A percentile compares a stretch with the other conserved stretches of the same genome.
Evolutionary conservation across 2,888 invertebrate genomes (phyloP).

Genomic region (Trypoxylon attenuatum): DNA sequence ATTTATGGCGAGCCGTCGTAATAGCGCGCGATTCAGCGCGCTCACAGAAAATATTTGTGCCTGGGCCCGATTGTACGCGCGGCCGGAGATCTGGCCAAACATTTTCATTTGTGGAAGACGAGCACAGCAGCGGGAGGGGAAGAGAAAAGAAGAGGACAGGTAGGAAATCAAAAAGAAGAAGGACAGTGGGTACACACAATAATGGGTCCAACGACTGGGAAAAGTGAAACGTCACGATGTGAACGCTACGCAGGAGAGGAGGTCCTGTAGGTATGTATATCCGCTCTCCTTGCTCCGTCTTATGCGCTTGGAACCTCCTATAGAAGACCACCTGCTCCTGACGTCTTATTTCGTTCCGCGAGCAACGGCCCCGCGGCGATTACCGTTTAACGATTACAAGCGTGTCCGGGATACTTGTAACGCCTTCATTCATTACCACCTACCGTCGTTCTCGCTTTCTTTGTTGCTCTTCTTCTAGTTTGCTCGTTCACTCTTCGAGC

Average conservation of each 20-base stretch:
- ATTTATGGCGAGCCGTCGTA: constrained; percentile 63
- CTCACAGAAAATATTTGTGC: constrained; percentile 65
- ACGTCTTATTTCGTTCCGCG: constrained; percentile 60
- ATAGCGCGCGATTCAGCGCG: constrained; percentile 62
- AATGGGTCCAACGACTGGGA: constrained; percentile 65
- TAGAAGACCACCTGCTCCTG: constrained; percentile 65
- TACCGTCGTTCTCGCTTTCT: constrained; percentile 36
- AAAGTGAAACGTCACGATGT: constrained; percentile 69
- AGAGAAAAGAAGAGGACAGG: constrained; percentile 1
- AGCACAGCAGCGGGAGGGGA: constrained; percentile 20
- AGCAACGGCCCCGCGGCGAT: constrained; percentile 47
- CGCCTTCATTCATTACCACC: constrained; percentile 59
- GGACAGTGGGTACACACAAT: constrained; percentile 51
- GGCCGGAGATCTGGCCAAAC: constrained; percentile 61
- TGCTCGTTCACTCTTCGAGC: too few species aligned
- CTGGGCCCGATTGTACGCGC: constrained; percentile 53
- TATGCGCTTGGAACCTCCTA: background rate
- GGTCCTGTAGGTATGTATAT: background rate
- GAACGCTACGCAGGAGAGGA: constrained; percentile 15
- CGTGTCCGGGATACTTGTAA: constrained; percentile 55
- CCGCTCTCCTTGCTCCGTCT: background rate
- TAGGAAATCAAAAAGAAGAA: constrained; percentile 22
- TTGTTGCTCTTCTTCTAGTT: background rate
- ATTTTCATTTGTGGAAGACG: constrained; percentile 67
- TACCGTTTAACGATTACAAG: constrained; percentile 61